Evolutionary conservation across 2,888 invertebrate species (phyloP).

Genomic region (Sesamia inferens): DNA sequence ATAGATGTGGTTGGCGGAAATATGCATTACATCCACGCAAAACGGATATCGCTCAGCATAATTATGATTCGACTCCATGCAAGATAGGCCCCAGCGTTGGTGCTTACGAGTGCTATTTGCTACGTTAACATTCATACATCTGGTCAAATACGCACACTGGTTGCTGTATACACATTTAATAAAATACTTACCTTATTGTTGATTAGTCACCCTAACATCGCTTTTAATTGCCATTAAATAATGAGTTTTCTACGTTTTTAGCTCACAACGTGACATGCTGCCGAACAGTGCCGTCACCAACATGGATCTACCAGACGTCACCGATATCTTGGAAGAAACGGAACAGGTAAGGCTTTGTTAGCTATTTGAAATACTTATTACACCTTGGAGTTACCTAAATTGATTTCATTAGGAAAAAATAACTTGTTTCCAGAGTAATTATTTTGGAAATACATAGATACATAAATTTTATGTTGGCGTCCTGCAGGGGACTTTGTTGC

Average conservation of each 20-base stretch:
- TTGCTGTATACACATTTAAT: background rate
- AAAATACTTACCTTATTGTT: conserved; percentile 7
- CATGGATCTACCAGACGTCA: conserved; percentile 76
- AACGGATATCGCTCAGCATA: too few species aligned
- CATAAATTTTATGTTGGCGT: background rate
- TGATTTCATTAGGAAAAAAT: background rate
- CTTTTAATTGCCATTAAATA: conserved; percentile 36
- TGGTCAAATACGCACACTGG: background rate
- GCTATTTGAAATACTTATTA: conserved; percentile 2
- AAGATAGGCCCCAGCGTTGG: too few species aligned
- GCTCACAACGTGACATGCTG: conserved; percentile 67
- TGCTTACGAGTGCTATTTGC: background rate
- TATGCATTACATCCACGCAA: too few species aligned
- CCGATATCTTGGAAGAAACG: conserved; percentile 75
- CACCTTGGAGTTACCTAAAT: conserved; percentile 6
- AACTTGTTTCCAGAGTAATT: background rate
- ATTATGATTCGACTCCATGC: too few species aligned
- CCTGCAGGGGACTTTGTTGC: background rate
- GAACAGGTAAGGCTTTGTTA: conserved; percentile 72
- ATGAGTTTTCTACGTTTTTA: conserved; percentile 51
- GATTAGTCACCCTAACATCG: conserved; percentile 19
- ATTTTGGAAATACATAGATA: too few species aligned
- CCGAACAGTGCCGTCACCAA: conserved; percentile 64
- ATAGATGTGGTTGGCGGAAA: too few species aligned
- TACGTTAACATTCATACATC: background rate